Evolutionary conservation across 2,113 vertebrate genomes (phyloP), one percentile per base, ranked within the genome.

Genomic region (Ornithorhynchus anatinus): DNA sequence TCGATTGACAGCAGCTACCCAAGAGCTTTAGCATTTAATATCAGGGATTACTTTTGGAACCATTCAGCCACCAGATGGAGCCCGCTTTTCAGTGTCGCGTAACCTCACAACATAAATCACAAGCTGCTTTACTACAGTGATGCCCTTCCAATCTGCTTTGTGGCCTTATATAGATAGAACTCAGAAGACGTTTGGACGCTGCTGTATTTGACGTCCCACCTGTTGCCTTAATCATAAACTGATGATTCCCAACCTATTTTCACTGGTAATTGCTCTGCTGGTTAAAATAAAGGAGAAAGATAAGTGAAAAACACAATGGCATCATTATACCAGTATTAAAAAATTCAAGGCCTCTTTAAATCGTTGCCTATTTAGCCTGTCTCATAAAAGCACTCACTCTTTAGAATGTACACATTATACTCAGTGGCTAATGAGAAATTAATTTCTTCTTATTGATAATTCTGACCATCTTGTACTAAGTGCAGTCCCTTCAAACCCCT

Each of bases 181-280:
- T 10, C 59, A 16, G 29, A n/a, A 68, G 45, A 56, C 54, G 22
- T 33, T 65, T n/a, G 9, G 10, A 2, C 75, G 60, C 48, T 64
- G 62, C 13, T 68, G 72, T 53, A 75, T 38, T 37, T 79, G 29
- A 48, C 56, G 52, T 63, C 45, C 40, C 60, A 59, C 16, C 15
- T 0, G 1, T 75, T 64, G 67, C 25, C 66, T 70, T 70, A 83
- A 73, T 75, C 67, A 77, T 70, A 79, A 68, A 77, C 40, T 31
- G 52, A 23, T 7, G 72, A 19, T 42, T 48, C 70, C 59, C 32
- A 58, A 73, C 45, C 64, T 35, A 56, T 27, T 56, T 70, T 68
- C 63, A 77, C 43, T 23, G 23, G n/a, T 81, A 77, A 80, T 75
- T 79, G 65, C 31, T 74, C 79, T 40, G 77, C 20, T 56, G 61